Base-by-base conservation (phyloP, 2,888 invertebrate species). In the Heteropelma amictum region DNA sequence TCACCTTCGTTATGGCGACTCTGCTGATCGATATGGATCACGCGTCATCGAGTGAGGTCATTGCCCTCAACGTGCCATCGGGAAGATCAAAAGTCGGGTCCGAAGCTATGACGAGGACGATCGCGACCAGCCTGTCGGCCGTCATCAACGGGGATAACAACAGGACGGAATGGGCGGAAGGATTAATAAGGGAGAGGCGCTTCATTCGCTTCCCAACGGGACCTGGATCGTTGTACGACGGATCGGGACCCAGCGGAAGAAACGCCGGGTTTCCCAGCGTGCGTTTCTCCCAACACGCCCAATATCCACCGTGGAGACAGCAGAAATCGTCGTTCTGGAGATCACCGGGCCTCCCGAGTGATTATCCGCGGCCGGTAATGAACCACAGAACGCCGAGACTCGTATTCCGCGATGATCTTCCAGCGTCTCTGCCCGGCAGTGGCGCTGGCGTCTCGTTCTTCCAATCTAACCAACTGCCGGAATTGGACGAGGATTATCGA, bases 341-440 rank as follows among this genome's bases (percentile, higher is more conserved):
- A 28, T 74, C 80, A 10, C 77, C 77, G 1, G 47, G 77, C 33
- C 72, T 68, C 2, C 53, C 77, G 7, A 63, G 51, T 26, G 83
- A 82, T 26, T 80, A 79, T 40, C 49, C 81, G 2, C 80, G 85
- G 53, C 88, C 87, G n/a, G 87, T 87, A 21, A 88, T 89, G 88
- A 85, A 84, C 1, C 89, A 89, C 69, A 84, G 89, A 49, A 86
- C 87, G 1, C 89, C 89, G 1, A 78, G 89, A 51, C 72, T 89
- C 7, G 87, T 89, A 38, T 89, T 89, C 61, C 85, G 89, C 2
- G 89, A 89, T 58, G 89, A 89, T 42, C 87, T 86, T 69, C 83
- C 87, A 12, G n/a, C n/a, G n/a, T 80, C 85, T 1, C 80, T 83
- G 14, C 82, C 82, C 7, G 83, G 79, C 21, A 81, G 82, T 23